Evolutionary conservation across 2,888 invertebrate genomes (phyloP).

Genomic region (Hyppa rectilinea): DNA sequence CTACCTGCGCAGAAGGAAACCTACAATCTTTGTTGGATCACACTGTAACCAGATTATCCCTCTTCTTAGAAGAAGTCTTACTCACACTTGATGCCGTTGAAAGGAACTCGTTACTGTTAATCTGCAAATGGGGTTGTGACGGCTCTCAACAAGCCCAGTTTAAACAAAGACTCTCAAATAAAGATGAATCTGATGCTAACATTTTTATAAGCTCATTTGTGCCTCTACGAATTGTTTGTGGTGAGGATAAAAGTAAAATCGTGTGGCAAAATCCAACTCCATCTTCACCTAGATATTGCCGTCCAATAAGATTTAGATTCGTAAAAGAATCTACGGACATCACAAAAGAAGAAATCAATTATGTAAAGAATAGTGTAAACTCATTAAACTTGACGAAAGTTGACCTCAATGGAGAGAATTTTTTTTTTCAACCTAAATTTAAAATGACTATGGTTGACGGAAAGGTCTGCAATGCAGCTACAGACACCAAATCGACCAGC

Average conservation of each 20-base stretch:
- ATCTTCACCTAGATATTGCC: conserved; percentile 64
- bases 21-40: conserved; percentile 9
- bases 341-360: conserved; percentile 32
- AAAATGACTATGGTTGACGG: not conserved
- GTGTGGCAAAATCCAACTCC: too few species aligned
- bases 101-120: conserved; percentile 1
- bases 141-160: conserved; percentile 54
- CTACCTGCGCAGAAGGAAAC: conserved; percentile 4
- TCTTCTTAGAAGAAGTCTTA: conserved; percentile 2
- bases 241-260: not conserved
- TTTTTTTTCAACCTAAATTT: not conserved
- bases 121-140: conserved; percentile 12
- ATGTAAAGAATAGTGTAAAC: not conserved
- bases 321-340: conserved; percentile 60
- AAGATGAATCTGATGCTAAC: too few species aligned
- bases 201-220: too few species aligned
- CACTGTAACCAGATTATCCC: not conserved
- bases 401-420: too few species aligned
- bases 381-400: too few species aligned
- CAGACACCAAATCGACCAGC: conserved; percentile 68
- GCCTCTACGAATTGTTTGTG: too few species aligned
- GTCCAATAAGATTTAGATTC: conserved; percentile 64
- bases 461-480: conserved; percentile 74
- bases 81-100: conserved; percentile 1
- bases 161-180: conserved; percentile 43